These are phyloP conservation scores for Lepidurus apus DNA, from an alignment of 1,140 invertebrate genomes.

Conservation along the genomic window DNA sequence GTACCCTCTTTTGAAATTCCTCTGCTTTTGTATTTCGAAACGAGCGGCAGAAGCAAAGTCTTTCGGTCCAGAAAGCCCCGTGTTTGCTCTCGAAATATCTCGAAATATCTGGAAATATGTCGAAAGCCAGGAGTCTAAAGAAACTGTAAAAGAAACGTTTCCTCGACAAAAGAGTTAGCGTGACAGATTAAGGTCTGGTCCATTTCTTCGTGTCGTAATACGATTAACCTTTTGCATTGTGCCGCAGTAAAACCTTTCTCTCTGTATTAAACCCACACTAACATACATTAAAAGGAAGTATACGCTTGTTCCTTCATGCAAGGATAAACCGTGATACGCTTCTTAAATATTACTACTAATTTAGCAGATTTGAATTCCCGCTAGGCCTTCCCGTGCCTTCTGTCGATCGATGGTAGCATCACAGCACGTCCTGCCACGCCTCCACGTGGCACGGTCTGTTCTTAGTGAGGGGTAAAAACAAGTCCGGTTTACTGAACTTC, in stretches of 20 bases:
- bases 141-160: no score
- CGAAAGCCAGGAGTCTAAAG: no score
- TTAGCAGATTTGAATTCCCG: not conserved
- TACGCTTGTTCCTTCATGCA: not conserved
- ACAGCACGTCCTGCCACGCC: not conserved
- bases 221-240: not conserved
- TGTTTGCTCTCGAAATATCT: no score
- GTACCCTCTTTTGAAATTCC: no score
- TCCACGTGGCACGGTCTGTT: not conserved
- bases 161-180: not conserved
- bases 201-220: not conserved
- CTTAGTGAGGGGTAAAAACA: not conserved
- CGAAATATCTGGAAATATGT: no score
- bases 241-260: not conserved
- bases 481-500: not conserved
- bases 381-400: not conserved
- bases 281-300: not conserved
- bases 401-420: not conserved
- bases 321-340: not conserved
- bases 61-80: no score
- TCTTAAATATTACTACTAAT: not conserved
- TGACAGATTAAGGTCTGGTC: not conserved
- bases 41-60: no score
- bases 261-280: not conserved
- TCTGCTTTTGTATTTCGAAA: no score